phyloP scores from a whole-genome alignment of 2,888 invertebrate genomes.

The Chymomyza fuscimana region DNA sequence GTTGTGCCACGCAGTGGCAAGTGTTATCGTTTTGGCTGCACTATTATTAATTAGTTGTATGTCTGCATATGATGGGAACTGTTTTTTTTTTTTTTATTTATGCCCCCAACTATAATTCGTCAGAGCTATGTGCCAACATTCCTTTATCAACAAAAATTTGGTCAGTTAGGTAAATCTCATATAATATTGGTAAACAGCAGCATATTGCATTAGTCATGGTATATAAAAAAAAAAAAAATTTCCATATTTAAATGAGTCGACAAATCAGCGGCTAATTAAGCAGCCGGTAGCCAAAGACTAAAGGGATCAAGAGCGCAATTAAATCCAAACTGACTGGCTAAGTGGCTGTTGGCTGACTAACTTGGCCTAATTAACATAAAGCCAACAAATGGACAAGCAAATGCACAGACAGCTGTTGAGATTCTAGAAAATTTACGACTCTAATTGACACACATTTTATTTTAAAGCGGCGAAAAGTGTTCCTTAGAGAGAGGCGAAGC shows the following conservation, averaged over 20 bases:
- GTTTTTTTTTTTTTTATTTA: not conserved
- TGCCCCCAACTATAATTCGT: not conserved
- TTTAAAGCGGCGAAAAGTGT: not conserved
- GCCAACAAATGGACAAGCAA: slow-evolving; percentile 34
- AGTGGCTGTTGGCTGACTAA: slow-evolving; percentile 42
- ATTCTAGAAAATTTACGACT: slow-evolving; percentile 36
- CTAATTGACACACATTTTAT: slow-evolving; percentile 63
- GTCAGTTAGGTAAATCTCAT: not conserved
- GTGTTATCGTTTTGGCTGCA: slow-evolving; percentile 58
- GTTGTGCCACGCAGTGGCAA: slow-evolving; percentile 59
- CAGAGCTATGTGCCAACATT: not conserved
- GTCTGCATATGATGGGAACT: slow-evolving; percentile 20
- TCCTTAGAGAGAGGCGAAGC: not conserved
- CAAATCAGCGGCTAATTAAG: slow-evolving; percentile 68
- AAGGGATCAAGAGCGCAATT: slow-evolving; percentile 53
- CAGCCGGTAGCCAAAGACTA: slow-evolving; percentile 21
- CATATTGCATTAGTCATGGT: slow-evolving; percentile 56
- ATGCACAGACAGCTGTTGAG: slow-evolving; percentile 10
- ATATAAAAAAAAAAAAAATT: slow-evolving; percentile 43
- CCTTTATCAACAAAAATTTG: not conserved
- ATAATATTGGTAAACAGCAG: not conserved
- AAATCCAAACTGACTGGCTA: slow-evolving; percentile 55
- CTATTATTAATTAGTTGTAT: slow-evolving; percentile 62
- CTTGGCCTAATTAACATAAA: slow-evolving; percentile 53
- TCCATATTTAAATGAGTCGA: slow-evolving; percentile 53